phyloP scores from a whole-genome alignment of 2,888 invertebrate species.

The Drosophila helvetica region DNA sequence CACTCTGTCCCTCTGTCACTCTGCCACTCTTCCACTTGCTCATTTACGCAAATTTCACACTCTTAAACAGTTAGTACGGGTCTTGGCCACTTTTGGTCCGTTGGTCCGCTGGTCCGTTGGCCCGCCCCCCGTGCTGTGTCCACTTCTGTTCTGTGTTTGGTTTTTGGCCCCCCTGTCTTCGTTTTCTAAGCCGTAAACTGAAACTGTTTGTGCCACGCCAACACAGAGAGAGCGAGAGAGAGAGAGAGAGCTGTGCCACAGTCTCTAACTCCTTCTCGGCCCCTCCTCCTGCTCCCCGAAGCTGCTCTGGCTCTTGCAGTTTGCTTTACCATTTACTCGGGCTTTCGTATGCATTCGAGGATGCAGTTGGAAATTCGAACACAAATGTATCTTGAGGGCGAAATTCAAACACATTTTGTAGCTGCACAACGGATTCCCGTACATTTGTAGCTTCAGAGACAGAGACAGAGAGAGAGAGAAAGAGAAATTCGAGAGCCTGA shows the following conservation, averaged over 20 bases:
- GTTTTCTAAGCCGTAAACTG: conserved; percentile 44
- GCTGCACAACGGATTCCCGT: not conserved
- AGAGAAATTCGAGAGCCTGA: not conserved
- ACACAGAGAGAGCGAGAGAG: no score
- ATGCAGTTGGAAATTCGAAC: not conserved
- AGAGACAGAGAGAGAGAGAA: no score
- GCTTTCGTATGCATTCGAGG: not conserved
- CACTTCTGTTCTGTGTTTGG: not conserved
- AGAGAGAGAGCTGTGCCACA: no score
- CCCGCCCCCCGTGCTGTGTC: no score
- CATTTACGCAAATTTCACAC: conserved; percentile 71
- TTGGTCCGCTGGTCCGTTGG: no score
- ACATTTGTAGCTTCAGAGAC: not conserved
- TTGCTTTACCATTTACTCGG: not conserved
- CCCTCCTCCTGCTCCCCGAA: not conserved
- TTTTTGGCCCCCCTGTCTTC: not conserved
- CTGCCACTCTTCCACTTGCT: conserved; percentile 12
- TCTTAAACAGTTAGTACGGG: conserved; percentile 35
- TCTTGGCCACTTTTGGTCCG: conserved; percentile 27
- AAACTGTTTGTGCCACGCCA: conserved; percentile 44
- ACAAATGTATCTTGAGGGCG: not conserved
- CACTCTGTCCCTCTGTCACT: not conserved
- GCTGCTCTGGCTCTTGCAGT: not conserved
- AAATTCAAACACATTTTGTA: not conserved
- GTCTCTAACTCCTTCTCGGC: not conserved